Conservation (phyloP, 2,797 vertebrate species). For the Sebastes flavidus region DNA sequence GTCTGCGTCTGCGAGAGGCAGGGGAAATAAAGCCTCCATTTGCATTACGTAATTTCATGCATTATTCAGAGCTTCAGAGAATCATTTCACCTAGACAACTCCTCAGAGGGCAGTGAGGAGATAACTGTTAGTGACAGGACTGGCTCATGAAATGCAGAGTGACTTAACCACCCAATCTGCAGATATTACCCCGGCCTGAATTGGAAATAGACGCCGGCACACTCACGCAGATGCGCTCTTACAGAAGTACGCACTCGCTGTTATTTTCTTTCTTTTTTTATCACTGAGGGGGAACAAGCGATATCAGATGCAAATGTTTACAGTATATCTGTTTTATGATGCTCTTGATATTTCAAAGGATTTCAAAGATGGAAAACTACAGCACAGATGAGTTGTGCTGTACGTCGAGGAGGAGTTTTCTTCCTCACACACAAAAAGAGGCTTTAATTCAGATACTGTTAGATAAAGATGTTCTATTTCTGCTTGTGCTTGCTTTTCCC, state of each 20-base stretch:
- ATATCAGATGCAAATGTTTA: slow-evolving; percentile 55
- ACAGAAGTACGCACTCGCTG: slow-evolving; percentile 37
- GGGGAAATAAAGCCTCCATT: slow-evolving; percentile 79
- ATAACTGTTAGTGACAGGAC: slow-evolving; percentile 77
- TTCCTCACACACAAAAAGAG: neutral
- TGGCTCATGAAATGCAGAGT: slow-evolving; percentile 80
- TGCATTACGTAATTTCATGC: slow-evolving; percentile 84
- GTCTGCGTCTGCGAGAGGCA: slow-evolving; percentile 54
- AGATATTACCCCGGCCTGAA: slow-evolving; percentile 67
- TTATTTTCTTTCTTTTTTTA: slow-evolving; percentile 34
- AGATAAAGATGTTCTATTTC: slow-evolving; percentile 42
- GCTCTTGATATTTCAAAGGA: slow-evolving; percentile 23
- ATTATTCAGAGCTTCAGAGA: slow-evolving; percentile 80
- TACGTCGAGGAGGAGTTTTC: neutral
- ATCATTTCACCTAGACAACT: slow-evolving; percentile 78
- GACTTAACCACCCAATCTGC: slow-evolving; percentile 78
- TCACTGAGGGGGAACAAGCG: slow-evolving; percentile 38
- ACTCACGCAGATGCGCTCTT: slow-evolving; percentile 28
- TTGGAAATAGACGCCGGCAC: slow-evolving; percentile 60
- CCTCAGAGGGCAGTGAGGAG: slow-evolving; percentile 73
- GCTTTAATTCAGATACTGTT: slow-evolving; percentile 17
- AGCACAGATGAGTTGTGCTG: slow-evolving; percentile 19
- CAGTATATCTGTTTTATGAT: slow-evolving; percentile 31
- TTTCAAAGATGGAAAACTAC: slow-evolving; percentile 19
- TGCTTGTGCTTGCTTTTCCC: neutral